phyloP scores from a whole-genome alignment of 2,888 invertebrate genomes.

The Mesorhabditis spiculigera region DNA sequence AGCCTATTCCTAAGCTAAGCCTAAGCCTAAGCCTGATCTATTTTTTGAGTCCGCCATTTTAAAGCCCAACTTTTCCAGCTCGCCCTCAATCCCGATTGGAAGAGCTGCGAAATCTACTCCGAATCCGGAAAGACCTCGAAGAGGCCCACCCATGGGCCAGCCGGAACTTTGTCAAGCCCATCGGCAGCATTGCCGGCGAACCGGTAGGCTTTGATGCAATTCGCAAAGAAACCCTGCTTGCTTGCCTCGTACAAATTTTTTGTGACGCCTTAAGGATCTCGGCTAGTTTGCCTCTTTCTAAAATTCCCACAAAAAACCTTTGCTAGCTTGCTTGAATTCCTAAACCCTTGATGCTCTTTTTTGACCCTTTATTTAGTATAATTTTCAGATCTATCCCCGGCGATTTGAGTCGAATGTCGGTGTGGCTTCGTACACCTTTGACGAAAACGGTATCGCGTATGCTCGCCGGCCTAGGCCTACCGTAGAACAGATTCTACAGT shows the following conservation, averaged over 20 bases:
- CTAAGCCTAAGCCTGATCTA: too few relatives aligned
- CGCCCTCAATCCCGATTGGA: too few relatives aligned
- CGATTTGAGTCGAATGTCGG: slow-evolving; percentile 2
- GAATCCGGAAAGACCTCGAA: not conserved
- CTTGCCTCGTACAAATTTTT: too few relatives aligned
- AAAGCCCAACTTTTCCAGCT: too few relatives aligned
- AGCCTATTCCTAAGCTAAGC: too few relatives aligned
- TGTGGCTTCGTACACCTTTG: not conserved
- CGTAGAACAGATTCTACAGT: not conserved
- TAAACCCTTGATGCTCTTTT: too few relatives aligned
- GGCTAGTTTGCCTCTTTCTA: too few relatives aligned
- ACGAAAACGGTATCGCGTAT: not conserved
- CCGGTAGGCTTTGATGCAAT: not conserved
- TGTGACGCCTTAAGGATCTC: too few relatives aligned
- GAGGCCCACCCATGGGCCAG: not conserved
- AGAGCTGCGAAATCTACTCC: not conserved
- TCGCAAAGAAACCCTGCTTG: not conserved
- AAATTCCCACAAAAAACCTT: too few relatives aligned
- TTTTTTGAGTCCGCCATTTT: too few relatives aligned
- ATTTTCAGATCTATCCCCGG: not conserved
- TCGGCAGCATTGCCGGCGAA: slow-evolving; percentile 2
- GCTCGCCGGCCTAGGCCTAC: not conserved
- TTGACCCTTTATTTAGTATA: not conserved
- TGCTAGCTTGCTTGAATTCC: too few relatives aligned
- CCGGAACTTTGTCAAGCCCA: not conserved